Base-by-base conservation (phyloP, 2,888 invertebrate species). In the Aspidiotus rigidus region DNA sequence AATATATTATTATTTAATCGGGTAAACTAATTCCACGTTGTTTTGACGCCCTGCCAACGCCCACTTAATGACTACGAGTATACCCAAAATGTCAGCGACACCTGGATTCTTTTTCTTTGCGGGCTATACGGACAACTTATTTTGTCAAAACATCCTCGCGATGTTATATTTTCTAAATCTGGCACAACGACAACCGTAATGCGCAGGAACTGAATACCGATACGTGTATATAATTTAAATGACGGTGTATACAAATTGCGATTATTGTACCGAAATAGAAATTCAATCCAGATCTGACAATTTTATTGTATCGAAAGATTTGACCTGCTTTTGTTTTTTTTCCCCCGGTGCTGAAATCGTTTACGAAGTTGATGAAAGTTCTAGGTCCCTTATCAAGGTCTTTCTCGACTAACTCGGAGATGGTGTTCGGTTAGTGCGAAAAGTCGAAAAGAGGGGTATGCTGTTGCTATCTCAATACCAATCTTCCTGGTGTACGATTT, bases 41-140 rank as follows among this genome's bases (percentile, higher is more conserved):
- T 67, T 67, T 60, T 67, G 67, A 67, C 67, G 67, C 67, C 67
- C 67, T 67, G 67, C 67, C 67, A 67, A 67, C 67, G 60, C 67
- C 67, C 67, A 60, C 44, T 60, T 60, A 60, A 67, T 57, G 60
- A 60, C 67, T 44, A 28, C 28, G 5, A n/a, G n/a, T 28, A 57
- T 55, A 59, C 59, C 67, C 67, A 67, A 67, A 66, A 59, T 59
- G 67, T 67, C 67, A 59, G 59, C 67, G 67, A 67, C 67, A 67
- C 67, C 67, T 67, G 67, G 67, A 53, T 17, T 49, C 49, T n/a
- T 49, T 28, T 49, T 53, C n/a, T 7, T 62, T 8, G 16, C 10
- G 53, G 10, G 17, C 49, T 11, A 11, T 17, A 63, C 60, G 60
- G 60, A 67, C 60, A 60, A 59, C 67, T 60, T 67, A 60, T 28